Evolutionary conservation across 2,888 invertebrate genomes (phyloP), one percentile per base, ranked within the genome.

Genomic region (Xanthorhoe designata): DNA sequence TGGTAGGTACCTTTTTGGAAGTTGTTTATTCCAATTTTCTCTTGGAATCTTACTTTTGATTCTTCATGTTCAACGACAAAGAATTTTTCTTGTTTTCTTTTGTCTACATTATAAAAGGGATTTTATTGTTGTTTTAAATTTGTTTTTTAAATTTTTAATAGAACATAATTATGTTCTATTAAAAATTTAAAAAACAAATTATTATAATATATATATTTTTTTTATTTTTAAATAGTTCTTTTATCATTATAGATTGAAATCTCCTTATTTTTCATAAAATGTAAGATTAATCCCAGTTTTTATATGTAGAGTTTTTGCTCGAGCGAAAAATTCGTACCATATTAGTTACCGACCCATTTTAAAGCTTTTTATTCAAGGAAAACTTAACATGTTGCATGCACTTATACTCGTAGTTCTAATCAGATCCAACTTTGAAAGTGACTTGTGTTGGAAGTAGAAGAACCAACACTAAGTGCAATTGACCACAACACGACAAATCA

Each of bases 401-500:
- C 38, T 13, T 42, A 13, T 42, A 42, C 13, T 42, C 51, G 29
- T 45, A 19, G 47, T 61, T 32, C 52, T 63, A 61, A 64, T 54
- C 54, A 51, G 61, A 53, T 68, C 66, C 53, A 76, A 86, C 81
- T 85, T 85, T 74, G 68, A 76, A 86, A 85, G 85, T 84, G 81
- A 86, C 79, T 80, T 73, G 72, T 71, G 78, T 79, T 77, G 70
- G 73, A 72, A 80, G 59, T 59, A 80, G 75, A 86, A 86, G 85
- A 86, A 84, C 83, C 78, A 81, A 80, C 78, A 78, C 77, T 83
- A 83, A 85, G 85, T 83, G 83, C 83, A 81, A 87, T 87, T 87
- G 89, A 87, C 90, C 89, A 80, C 87, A 80, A 91, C 92, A 90
- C 86, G 86, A 86, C 88, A 91, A 90, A 88, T 91, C 91, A 89